phyloP scores from a whole-genome alignment of 2,797 vertebrate genomes.

The Liparis tanakae region DNA sequence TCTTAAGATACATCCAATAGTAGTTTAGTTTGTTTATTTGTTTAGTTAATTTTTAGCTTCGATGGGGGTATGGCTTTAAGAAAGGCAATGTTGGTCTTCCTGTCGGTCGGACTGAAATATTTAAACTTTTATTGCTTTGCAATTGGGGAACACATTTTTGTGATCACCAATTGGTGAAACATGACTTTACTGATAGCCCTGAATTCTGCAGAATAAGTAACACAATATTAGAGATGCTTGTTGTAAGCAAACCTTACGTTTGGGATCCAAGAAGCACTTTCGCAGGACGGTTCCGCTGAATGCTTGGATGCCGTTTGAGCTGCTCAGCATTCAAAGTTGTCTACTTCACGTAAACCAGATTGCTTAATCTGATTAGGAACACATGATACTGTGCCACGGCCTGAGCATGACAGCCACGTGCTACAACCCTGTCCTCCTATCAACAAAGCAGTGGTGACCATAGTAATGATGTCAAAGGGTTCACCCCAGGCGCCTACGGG shows the following conservation, averaged over 20 bases:
- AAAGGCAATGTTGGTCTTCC: neutral
- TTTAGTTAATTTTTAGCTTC: neutral
- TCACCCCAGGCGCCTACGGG: slow-evolving; percentile 39
- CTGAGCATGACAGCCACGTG: slow-evolving; percentile 29
- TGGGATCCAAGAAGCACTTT: slow-evolving; percentile 27
- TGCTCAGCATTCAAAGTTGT: slow-evolving; percentile 70
- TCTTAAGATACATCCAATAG: neutral
- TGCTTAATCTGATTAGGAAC: slow-evolving; percentile 48
- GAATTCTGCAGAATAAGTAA: too few species aligned
- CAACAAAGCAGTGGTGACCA: slow-evolving; percentile 60
- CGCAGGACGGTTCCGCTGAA: slow-evolving; percentile 47
- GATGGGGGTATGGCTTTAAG: neutral
- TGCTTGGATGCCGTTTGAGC: slow-evolving; percentile 52
- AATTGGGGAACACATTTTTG: neutral
- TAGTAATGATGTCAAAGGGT: slow-evolving; percentile 60
- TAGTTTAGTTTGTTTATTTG: neutral
- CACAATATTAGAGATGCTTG: too few species aligned
- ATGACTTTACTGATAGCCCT: neutral
- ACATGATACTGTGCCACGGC: slow-evolving; percentile 20
- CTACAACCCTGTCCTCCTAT: slow-evolving; percentile 48
- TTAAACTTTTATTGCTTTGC: neutral
- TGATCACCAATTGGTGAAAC: neutral
- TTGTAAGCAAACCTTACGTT: too few species aligned
- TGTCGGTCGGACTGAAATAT: neutral
- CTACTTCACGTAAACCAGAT: slow-evolving; percentile 61